These are phyloP conservation scores for Periophthalmodon schlosseri DNA, from an alignment of 2,113 vertebrate genomes.

Conservation along the genomic window DNA sequence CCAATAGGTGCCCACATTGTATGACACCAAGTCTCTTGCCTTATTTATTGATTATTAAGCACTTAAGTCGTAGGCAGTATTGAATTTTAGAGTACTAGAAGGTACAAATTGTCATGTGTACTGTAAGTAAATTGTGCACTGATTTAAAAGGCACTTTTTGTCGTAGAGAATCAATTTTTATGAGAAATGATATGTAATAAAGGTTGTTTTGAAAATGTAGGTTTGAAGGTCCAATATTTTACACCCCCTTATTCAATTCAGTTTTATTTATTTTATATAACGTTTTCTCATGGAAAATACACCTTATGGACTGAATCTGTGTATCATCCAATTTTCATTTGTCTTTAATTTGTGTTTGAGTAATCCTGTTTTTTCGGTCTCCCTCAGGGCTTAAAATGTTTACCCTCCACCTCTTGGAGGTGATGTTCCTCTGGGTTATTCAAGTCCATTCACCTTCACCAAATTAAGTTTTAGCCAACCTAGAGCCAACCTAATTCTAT, in stretches of 20 bases:
- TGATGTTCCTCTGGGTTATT: neutral
- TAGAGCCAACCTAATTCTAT: too few relatives aligned
- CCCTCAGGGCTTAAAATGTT: neutral
- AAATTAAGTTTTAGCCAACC: too few relatives aligned
- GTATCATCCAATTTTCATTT: too few relatives aligned
- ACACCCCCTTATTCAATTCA: neutral
- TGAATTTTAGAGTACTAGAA: conserved; percentile 8
- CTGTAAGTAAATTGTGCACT: conserved; percentile 1
- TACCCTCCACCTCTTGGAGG: neutral
- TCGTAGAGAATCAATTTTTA: neutral
- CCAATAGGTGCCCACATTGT: conserved; percentile 56
- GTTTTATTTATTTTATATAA: neutral
- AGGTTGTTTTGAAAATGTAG: neutral
- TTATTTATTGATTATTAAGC: conserved; percentile 29
- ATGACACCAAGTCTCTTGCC: conserved; percentile 19
- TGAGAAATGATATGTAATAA: neutral
- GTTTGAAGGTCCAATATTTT: neutral
- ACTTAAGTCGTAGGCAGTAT: conserved; percentile 13
- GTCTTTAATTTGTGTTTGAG: too few relatives aligned
- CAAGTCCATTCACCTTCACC: too few relatives aligned
- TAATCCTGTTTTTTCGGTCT: neutral
- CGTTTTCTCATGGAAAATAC: too few relatives aligned
- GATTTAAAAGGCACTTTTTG: neutral
- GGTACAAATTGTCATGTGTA: neutral
- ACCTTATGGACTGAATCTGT: too few relatives aligned